Evolutionary conservation across 1,140 invertebrate species (phyloP), one percentile per base, ranked within the genome.

Genomic region (Drosophila gunungcola): DNA sequence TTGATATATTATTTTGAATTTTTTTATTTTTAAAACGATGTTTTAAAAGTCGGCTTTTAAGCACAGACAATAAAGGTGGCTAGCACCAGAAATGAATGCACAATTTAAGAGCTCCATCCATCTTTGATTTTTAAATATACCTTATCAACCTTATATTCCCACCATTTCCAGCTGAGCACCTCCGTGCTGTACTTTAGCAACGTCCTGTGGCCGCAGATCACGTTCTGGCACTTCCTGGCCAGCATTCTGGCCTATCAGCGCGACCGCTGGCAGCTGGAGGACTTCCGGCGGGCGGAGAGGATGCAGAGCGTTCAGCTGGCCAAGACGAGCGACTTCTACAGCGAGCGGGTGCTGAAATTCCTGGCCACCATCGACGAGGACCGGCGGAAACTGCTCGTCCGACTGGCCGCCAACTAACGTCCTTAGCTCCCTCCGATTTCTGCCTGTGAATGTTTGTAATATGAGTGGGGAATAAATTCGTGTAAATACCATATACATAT

Each of bases 141-240:
- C 36, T 38, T 11, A 38, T 38, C 29, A 21, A 21, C 16, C 16
- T 21, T 21, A 21, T 21, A 1, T 1, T 21, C 16, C 16, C 16
- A 21, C 16, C 0, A 38, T 38, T 13, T 94, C 54, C 92, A 96
- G 95, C 93, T 95, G 45, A 94, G 94, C 38, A 94, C 94, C 63
- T 95, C 95, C 27, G 95, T 95, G 43, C 89, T 98, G 16, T 96
- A 96, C 86, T 98, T 98, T 92, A 94, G 95, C 4, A 93, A 96
- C 77, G 95, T 97, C 2, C 93, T 99, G 16, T 99, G 98, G 98
- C 98, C 98, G 16, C 97, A 99, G 91, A 98, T 99, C 85, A 96
- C 94, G 48, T 94, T 98, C 45, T 99, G 97, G 97, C 95, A 98
- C 93, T 94, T 99, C 29, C 93, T 98, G 75, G 94, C 93, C 21